Evolutionary conservation across 2,797 vertebrate genomes (phyloP), one percentile per base, ranked within the genome.

Genomic region (Thaleichthys pacificus): DNA sequence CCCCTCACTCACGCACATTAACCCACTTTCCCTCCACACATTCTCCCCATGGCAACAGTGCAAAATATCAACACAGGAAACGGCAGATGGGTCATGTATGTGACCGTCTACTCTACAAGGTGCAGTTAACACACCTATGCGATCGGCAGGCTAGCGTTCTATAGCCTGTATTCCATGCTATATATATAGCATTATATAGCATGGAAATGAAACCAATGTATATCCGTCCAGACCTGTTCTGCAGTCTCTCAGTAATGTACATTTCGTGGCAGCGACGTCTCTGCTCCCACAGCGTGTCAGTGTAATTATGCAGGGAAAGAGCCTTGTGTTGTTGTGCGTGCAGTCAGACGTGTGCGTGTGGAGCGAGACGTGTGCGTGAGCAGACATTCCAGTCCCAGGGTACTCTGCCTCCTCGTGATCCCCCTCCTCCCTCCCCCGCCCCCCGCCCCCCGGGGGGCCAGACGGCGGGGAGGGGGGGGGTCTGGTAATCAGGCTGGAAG

Each of bases 401-500:
- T 15, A 28, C 21, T 74, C 67, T 67, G 17, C n/a, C 56, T 75
- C 69, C 69, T 67, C 67, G 35, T 69, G 74, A 61, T 47, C 42
- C 42, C 79, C 67, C 66, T 57, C 47, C 85, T 76, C 80, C 82
- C 47, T 84, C 75, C 80, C 82, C 64, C 61, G n/a, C 49, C 26
- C 49, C 69, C 76, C 66, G 75, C 73, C 71, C 77, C 68, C 76
- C 75, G 42, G 42, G 38, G 42, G 80, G 77, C 61, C 79, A 74
- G 84, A 76, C 81, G 73, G 80, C 58, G 56, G 87, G 87, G 26
- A 1, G 26, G 26, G 83, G 85, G 87, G 88, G 82, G 85, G 75
- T 85, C 77, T 82, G 89, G 72, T 89, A 91, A 94, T 87, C 90
- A 92, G 93, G 80, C 87, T 91, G 90, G 91, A 94, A 95, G 87